Conservation (phyloP, 2,888 invertebrate genomes). For the Tenthredo livida region DNA sequence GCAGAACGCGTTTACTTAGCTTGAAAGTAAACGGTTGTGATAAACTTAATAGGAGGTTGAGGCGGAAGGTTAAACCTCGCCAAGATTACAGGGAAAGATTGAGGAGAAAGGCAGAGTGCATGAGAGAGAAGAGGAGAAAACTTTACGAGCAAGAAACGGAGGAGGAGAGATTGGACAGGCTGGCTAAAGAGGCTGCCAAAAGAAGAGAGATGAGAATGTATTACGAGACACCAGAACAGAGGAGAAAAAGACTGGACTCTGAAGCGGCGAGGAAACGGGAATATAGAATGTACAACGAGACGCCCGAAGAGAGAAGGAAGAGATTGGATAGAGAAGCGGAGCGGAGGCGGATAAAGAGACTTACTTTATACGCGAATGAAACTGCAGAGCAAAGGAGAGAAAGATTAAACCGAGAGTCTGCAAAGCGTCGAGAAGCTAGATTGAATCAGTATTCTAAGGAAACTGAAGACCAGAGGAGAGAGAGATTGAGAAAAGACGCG, state of each 20-base stretch:
- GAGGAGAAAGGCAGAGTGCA: slow-evolving; percentile 66
- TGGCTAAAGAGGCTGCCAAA: slow-evolving; percentile 68
- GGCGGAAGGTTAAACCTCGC: slow-evolving; percentile 55
- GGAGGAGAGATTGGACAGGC: slow-evolving; percentile 63
- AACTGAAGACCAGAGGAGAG: slow-evolving; percentile 68
- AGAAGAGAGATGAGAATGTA: slow-evolving; percentile 70
- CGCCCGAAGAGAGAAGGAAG: slow-evolving; percentile 70
- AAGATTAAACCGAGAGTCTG: slow-evolving; percentile 68
- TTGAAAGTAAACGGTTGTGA: slow-evolving; percentile 45
- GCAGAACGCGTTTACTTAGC: slow-evolving; percentile 51
- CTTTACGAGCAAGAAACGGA: slow-evolving; percentile 67
- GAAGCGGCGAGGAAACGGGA: slow-evolving; percentile 71
- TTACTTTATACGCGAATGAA: slow-evolving; percentile 69
- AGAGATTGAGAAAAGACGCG: slow-evolving; percentile 70
- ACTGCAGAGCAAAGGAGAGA: slow-evolving; percentile 69
- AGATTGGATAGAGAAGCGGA: slow-evolving; percentile 71
- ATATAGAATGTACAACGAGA: slow-evolving; percentile 71
- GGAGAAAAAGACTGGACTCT: slow-evolving; percentile 68
- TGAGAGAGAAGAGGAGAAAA: slow-evolving; percentile 68
- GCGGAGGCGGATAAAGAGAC: slow-evolving; percentile 68
- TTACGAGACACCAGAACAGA: slow-evolving; percentile 71
- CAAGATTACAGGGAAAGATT: slow-evolving; percentile 65
- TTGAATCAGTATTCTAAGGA: slow-evolving; percentile 71
- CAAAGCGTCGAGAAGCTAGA: slow-evolving; percentile 69
- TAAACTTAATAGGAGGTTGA: slow-evolving; percentile 58